Percentiles rank a stretch among this genome's conserved stretches.
These are phyloP conservation scores for Cosmia pyralina DNA, from an alignment of 2,888 invertebrate species.

Conservation along the genomic window DNA sequence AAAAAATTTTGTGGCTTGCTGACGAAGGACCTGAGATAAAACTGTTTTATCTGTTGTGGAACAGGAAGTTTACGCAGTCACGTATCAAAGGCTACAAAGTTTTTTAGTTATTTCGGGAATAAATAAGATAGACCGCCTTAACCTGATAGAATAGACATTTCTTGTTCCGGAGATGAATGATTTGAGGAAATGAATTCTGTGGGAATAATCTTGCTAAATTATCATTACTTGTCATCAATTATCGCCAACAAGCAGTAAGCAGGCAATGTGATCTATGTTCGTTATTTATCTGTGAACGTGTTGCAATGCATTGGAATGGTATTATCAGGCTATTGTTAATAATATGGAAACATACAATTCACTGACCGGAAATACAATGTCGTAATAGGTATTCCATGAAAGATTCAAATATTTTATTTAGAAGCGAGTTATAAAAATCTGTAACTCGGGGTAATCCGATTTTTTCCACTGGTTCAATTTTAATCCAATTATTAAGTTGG, in stretches of 20 bases:
- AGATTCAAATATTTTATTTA: constrained; percentile 27
- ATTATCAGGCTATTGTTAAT: background rate
- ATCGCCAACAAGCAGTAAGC: background rate
- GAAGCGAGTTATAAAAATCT: constrained; percentile 32
- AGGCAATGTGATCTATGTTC: background rate
- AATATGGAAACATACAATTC: constrained; percentile 16
- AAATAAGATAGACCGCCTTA: constrained; percentile 14
- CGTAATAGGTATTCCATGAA: constrained; percentile 9
- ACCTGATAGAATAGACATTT: background rate
- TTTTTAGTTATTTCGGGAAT: constrained; percentile 28
- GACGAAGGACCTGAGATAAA: background rate
- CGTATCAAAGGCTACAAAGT: constrained; percentile 23
- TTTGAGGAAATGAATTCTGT: constrained; percentile 1
- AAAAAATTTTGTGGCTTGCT: background rate
- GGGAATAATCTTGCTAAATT: background rate
- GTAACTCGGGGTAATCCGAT: constrained; percentile 37
- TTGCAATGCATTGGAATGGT: background rate
- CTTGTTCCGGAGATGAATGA: constrained; percentile 1
- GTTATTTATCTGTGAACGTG: background rate
- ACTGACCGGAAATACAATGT: constrained; percentile 9
- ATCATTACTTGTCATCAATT: background rate
- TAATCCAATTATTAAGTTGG: constrained; percentile 60
- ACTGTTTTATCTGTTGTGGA: constrained; percentile 18
- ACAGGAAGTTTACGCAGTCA: constrained; percentile 18
- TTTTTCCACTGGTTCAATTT: constrained; percentile 54